Evolutionary conservation across 1,140 invertebrate genomes (phyloP).

Genomic region (honey bee (Apis mellifera)): Amel_HAv3.1 CM009936.2:9312501-9313000

Average conservation of each 20-base stretch:
- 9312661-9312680: slow-evolving; percentile 37
- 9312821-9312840: slow-evolving; percentile 44
- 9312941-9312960: no score
- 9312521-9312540: slow-evolving; percentile 9
- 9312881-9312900: not conserved
- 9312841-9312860: slow-evolving; percentile 51
- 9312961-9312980: no score
- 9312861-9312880: not conserved
- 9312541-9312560: slow-evolving; percentile 25
- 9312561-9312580: not conserved
- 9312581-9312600: not conserved
- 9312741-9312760: slow-evolving; percentile 38
- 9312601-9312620: slow-evolving; percentile 4
- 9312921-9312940: no score
- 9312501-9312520: not conserved
- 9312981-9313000: no score
- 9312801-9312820: slow-evolving; percentile 29
- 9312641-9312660: slow-evolving; percentile 34
- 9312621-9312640: slow-evolving; percentile 30
- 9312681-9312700: slow-evolving; percentile 27
- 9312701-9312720: slow-evolving; percentile 15
- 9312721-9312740: slow-evolving; percentile 30
- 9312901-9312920: no score
- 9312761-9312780: slow-evolving; percentile 52
- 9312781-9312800: slow-evolving; percentile 40